phyloP scores from a whole-genome alignment of 2,888 invertebrate genomes.

The Zeuzera pyrina region DNA sequence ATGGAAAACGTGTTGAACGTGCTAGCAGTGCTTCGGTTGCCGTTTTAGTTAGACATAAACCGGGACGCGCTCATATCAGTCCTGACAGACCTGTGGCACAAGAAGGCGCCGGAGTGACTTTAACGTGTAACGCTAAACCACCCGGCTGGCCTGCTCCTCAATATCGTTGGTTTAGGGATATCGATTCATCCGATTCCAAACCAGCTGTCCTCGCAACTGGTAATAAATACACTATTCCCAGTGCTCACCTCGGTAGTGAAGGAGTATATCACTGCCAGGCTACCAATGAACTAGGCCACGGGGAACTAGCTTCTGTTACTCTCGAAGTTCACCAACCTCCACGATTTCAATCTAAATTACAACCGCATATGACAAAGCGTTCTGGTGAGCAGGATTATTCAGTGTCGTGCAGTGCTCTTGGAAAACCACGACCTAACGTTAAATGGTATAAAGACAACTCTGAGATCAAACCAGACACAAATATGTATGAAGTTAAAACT shows the following conservation, averaged over 20 bases:
- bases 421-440: conserved; percentile 88
- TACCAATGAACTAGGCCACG: conserved; percentile 89
- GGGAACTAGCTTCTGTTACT: conserved; percentile 86
- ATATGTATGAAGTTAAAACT: conserved; percentile 86
- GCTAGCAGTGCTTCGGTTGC: conserved; percentile 87
- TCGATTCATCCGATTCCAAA: conserved; percentile 74
- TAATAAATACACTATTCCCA: conserved; percentile 87
- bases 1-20: conserved; percentile 80
- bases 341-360: conserved; percentile 85
- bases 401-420: conserved; percentile 88
- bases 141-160: conserved; percentile 95
- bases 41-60: conserved; percentile 87
- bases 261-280: conserved; percentile 94
- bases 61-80: conserved; percentile 86
- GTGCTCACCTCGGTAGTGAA: conserved; percentile 88
- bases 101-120: conserved; percentile 85
- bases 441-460: conserved; percentile 90
- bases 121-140: conserved; percentile 89
- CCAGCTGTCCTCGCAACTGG: conserved; percentile 82
- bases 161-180: conserved; percentile 91
- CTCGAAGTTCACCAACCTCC: conserved; percentile 93
- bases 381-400: conserved; percentile 86
- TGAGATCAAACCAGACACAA: conserved; percentile 83
- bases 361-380: conserved; percentile 85
- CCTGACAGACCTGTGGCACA: conserved; percentile 89